Evolutionary conservation across 2,888 invertebrate genomes (phyloP).

Genomic region (Cyclophora albipunctata): DNA sequence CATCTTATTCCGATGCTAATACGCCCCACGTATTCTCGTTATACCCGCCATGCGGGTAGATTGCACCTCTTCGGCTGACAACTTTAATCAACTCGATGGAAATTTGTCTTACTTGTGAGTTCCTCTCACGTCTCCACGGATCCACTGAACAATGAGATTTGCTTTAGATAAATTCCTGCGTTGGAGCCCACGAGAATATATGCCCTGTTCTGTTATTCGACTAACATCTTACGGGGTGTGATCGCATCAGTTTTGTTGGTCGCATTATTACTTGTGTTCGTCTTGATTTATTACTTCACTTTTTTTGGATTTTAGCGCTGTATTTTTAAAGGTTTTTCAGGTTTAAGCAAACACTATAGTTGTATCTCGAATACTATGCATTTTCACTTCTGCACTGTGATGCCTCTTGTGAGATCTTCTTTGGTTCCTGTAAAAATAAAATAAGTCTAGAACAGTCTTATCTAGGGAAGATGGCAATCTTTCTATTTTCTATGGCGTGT

Average conservation of each 20-base stretch:
- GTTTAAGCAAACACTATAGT: no score
- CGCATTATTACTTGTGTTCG: not conserved
- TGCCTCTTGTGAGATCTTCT: no score
- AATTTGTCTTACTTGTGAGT: conserved; percentile 64
- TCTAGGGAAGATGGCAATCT: no score
- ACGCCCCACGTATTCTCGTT: conserved; percentile 17
- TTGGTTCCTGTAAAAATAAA: no score
- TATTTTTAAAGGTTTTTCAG: no score
- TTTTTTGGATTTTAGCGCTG: no score
- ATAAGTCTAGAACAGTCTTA: no score
- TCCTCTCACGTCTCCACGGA: conserved; percentile 54
- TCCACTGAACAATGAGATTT: conserved; percentile 62
- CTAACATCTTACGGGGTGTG: conserved; percentile 16
- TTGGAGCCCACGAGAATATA: conserved; percentile 32
- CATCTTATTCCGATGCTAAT: conserved; percentile 22
- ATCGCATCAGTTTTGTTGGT: not conserved
- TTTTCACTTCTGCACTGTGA: no score
- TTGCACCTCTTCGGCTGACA: conserved; percentile 58
- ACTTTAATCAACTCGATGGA: conserved; percentile 67
- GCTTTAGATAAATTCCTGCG: conserved; percentile 53
- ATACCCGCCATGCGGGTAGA: conserved; percentile 30
- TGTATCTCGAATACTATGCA: no score
- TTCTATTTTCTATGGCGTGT: no score
- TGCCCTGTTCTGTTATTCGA: conserved; percentile 32
- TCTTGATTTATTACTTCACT: not conserved